These are phyloP conservation scores for Nowickia ferox DNA, from an alignment of 2,888 invertebrate species.

Conservation along the genomic window DNA sequence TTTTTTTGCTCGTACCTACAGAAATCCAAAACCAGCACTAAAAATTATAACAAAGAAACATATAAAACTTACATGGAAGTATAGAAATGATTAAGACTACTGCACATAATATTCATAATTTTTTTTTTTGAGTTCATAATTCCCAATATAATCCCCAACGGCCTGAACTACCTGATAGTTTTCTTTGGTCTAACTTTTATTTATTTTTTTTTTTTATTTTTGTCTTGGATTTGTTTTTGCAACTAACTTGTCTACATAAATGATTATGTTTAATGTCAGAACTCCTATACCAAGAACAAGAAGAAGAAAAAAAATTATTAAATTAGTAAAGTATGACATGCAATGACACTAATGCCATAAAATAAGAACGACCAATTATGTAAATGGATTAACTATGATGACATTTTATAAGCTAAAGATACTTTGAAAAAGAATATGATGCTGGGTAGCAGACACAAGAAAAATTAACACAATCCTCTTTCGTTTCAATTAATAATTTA, in stretches of 20 bases:
- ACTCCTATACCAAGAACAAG: not conserved
- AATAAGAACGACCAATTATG: conserved; percentile 10
- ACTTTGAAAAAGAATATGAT: not conserved
- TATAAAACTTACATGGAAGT: not conserved
- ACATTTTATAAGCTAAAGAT: not conserved
- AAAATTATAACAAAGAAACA: not conserved
- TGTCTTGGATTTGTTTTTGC: conserved; percentile 17
- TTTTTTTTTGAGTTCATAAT: conserved; percentile 45
- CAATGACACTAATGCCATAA: conserved; percentile 16
- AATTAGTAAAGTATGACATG: conserved; percentile 22
- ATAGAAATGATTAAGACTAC: not conserved
- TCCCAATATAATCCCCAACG: conserved; percentile 47
- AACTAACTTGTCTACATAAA: conserved; percentile 42
- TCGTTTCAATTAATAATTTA: too few relatives aligned
- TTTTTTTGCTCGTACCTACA: not conserved
- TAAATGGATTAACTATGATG: not conserved
- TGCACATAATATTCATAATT: conserved; percentile 6
- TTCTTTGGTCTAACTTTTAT: conserved; percentile 12
- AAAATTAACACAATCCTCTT: not conserved
- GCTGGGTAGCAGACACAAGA: not conserved
- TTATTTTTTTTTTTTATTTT: conserved; percentile 27
- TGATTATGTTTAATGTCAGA: conserved; percentile 55
- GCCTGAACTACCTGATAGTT: conserved; percentile 26
- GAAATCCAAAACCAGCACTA: too few relatives aligned
- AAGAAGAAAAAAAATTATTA: not conserved